Evolutionary conservation across 2,797 vertebrate species (phyloP).

Genomic region (Sebastes iracundus): DNA sequence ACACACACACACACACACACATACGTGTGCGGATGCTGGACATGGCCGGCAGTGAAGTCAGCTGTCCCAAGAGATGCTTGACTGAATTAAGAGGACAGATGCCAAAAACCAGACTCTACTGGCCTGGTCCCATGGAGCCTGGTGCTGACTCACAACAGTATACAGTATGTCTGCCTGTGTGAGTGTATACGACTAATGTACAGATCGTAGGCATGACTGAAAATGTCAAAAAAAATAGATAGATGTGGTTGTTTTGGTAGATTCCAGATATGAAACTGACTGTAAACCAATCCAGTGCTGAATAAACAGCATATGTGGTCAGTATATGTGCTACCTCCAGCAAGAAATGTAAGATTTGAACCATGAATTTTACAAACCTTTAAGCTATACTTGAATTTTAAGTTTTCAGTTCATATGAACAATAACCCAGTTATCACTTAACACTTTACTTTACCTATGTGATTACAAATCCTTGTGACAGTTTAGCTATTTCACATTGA

Average conservation of each 20-base stretch:
- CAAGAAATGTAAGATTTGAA: neutral
- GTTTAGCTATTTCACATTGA: neutral
- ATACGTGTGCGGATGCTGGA: conserved; percentile 6
- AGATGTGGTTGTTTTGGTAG: neutral
- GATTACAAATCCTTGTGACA: neutral
- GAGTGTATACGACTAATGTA: conserved; percentile 13
- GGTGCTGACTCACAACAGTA: conserved; percentile 50
- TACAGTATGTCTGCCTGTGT: conserved; percentile 20
- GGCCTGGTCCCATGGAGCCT: conserved; percentile 43
- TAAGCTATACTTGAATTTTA: neutral
- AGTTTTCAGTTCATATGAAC: neutral
- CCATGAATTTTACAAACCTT: neutral
- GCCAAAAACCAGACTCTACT: conserved; percentile 57
- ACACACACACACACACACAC: neutral
- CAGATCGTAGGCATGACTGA: neutral
- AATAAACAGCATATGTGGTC: neutral
- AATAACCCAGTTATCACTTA: neutral
- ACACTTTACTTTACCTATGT: neutral
- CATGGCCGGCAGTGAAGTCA: conserved; percentile 49
- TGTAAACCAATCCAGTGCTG: neutral
- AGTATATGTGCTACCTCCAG: neutral
- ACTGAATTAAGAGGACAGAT: conserved; percentile 65
- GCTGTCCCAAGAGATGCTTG: conserved; percentile 61
- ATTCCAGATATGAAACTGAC: neutral
- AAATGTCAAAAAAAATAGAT: neutral